Evolutionary conservation across 2,113 vertebrate genomes (phyloP).

Genomic region (Caretta caretta): DNA sequence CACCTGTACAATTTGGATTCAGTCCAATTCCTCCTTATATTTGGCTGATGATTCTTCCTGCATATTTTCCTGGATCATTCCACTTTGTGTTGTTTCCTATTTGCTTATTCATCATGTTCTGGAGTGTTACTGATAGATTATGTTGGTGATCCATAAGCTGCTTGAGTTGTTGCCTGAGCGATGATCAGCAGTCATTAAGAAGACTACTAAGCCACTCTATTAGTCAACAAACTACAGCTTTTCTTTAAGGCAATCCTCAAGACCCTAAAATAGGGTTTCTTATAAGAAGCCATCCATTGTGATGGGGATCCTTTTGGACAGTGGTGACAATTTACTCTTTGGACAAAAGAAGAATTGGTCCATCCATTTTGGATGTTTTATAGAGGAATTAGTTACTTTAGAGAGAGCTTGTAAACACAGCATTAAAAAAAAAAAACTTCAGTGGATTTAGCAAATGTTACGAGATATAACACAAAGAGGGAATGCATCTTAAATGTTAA

Average conservation of each 20-base stretch:
- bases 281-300: neutral
- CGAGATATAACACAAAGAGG: neutral
- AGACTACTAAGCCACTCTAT: neutral
- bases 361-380: neutral
- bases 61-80: neutral
- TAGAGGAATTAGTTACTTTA: neutral
- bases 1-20: neutral
- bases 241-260: neutral
- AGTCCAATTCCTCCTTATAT: neutral
- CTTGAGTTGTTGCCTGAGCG: neutral
- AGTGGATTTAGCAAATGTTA: neutral
- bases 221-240: neutral
- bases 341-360: neutral
- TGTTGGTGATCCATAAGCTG: neutral
- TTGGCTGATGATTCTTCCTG: neutral
- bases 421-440: neutral
- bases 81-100: neutral
- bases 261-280: neutral
- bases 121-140: neutral
- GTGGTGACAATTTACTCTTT: neutral
- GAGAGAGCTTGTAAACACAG: neutral
- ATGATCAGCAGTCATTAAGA: neutral
- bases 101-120: neutral
- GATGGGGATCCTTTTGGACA: neutral
- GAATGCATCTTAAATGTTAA: neutral